phyloP scores from a whole-genome alignment of 1,140 invertebrate species.

The Atopsyche davidsoni region DNA sequence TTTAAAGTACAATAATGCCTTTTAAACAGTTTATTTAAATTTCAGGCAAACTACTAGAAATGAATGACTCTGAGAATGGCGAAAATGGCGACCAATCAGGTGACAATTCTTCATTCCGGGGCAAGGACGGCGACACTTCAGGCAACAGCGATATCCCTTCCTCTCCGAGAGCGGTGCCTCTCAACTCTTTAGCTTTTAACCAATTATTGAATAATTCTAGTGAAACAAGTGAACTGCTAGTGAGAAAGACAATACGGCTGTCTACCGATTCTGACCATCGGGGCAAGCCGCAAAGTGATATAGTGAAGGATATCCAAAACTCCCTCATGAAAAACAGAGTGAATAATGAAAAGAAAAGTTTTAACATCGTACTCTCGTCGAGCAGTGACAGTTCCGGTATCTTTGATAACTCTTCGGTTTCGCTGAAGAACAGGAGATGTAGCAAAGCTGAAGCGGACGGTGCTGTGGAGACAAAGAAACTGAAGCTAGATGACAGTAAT shows the following conservation, averaged over 20 bases:
- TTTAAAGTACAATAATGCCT: no score
- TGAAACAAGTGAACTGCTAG: not conserved
- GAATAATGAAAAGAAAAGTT: conserved; percentile 18
- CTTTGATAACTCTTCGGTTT: conserved; percentile 12
- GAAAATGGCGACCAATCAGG: conserved; percentile 34
- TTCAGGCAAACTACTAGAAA: conserved; percentile 46
- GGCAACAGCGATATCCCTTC: conserved; percentile 3
- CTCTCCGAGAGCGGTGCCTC: conserved; percentile 25
- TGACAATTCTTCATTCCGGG: conserved; percentile 10
- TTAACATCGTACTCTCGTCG: conserved; percentile 11
- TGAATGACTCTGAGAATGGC: conserved; percentile 39
- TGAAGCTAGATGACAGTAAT: conserved; percentile 23
- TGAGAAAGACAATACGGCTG: conserved; percentile 12
- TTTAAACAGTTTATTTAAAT: no score
- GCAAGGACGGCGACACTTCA: conserved; percentile 5
- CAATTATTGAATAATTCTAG: no score
- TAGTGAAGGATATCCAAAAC: conserved; percentile 21
- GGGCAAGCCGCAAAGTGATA: conserved; percentile 17
- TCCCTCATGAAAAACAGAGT: conserved; percentile 22
- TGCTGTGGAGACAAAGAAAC: conserved; percentile 24
- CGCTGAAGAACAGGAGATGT: conserved; percentile 21
- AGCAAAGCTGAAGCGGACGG: conserved; percentile 17
- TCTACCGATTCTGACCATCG: conserved; percentile 6
- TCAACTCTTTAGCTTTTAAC: conserved; percentile 34
- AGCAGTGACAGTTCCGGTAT: conserved; percentile 18